Evolutionary conservation across 1,140 invertebrate genomes (phyloP), one percentile per base, ranked within the genome.

Genomic region (Calliphora vicina): DNA sequence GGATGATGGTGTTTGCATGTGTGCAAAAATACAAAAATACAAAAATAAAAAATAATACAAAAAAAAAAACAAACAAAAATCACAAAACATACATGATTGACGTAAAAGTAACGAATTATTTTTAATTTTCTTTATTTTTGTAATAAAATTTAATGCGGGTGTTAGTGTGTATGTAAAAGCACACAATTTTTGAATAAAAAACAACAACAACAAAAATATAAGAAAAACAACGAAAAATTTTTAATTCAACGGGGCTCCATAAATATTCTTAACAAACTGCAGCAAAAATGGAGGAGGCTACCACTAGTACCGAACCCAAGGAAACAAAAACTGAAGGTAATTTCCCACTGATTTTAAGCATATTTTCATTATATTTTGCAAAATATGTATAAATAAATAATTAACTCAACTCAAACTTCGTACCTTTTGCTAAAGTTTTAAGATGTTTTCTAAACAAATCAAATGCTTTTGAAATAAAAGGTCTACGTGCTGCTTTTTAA

Each of bases 11-110:
- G 61, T 67, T 20, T 67, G 61, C n/a, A 67, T 50, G 61, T 67
- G 61, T 67, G 61, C 61, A 67, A 67, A 67, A 67, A 67, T 67
- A 67, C n/a, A n/a, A n/a, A n/a, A n/a, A n/a, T n/a, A n/a, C n/a
- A n/a, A n/a, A n/a, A n/a, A n/a, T n/a, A n/a, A n/a, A n/a, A n/a
- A n/a, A n/a, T n/a, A n/a, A n/a, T n/a, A 67, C 23, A 17, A 67
- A 67, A 67, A 67, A 20, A 0, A 1, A n/a, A 67, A 67, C 20
- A 23, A 67, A 23, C 12, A 25, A 67, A 67, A 67, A 67, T 67
- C 50, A 57, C 15, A 57, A 57, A n/a, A n/a, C n/a, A 57, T 57
- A 23, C 61, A 67, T 23, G 61, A 67, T 67, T 67, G 61, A 67
- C 61, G 61, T 67, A 67, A 57, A 67, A 67, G 61, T 67, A 67